Conservation (phyloP, 2,113 vertebrate species). For the Nannobrachium achirus region DNA sequence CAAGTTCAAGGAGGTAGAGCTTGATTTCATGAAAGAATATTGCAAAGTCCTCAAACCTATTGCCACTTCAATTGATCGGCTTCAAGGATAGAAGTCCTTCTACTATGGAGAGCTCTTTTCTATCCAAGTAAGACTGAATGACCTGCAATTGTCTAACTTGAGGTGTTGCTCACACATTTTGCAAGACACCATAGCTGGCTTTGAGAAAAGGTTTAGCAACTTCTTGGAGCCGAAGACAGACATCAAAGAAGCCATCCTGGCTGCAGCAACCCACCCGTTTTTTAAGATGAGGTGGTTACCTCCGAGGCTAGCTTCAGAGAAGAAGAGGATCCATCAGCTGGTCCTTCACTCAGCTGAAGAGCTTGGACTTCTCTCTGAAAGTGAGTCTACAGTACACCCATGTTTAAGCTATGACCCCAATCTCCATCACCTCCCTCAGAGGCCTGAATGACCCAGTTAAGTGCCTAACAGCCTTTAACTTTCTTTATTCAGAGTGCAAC, state of each 20-base stretch:
- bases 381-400: no score
- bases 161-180: conserved; percentile 10
- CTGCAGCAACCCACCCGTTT: conserved; percentile 22
- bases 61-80: conserved; percentile 18
- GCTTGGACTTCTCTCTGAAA: conserved; percentile 28
- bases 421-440: no score
- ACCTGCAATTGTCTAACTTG: conserved; percentile 23
- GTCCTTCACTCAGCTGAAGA: no score
- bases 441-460: no score
- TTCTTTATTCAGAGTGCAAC: no score
- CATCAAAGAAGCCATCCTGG: conserved; percentile 21
- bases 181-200: conserved; percentile 22
- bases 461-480: no score
- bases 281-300: conserved; percentile 25
- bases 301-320: not conserved
- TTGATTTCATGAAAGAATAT: conserved; percentile 15
- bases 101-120: conserved; percentile 29
- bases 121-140: conserved; percentile 19
- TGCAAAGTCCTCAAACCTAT: conserved; percentile 19
- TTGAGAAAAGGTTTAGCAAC: conserved; percentile 21
- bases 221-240: conserved; percentile 15
- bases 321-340: conserved; percentile 17
- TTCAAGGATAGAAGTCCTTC: conserved; percentile 20
- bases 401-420: no score
- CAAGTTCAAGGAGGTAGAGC: conserved; percentile 10